A percentile compares a stretch with the other conserved stretches of the same genome.
These are phyloP conservation scores for Cygnus olor DNA, from an alignment of 2,797 vertebrate species.

Conservation along the genomic window DNA sequence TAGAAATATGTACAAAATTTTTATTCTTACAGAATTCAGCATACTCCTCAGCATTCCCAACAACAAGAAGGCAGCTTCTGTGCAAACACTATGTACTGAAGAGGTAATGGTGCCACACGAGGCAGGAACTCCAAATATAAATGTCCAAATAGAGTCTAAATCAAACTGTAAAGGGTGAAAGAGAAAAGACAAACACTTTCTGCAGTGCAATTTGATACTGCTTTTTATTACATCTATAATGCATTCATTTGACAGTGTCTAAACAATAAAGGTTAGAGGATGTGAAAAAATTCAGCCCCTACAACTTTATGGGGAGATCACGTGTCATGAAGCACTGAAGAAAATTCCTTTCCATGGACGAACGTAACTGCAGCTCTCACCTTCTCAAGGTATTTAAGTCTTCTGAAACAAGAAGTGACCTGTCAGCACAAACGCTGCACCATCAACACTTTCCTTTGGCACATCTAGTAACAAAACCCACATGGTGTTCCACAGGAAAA, in stretches of 20 bases:
- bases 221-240: not conserved
- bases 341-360: not conserved
- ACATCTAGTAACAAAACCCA: not conserved
- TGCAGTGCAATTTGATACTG: not conserved
- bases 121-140: slow-evolving; percentile 97
- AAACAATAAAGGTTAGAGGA: not conserved
- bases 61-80: slow-evolving; percentile 93
- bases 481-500: fast-evolving
- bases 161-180: slow-evolving; percentile 86
- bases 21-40: slow-evolving; percentile 92
- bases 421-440: not conserved
- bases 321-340: not conserved
- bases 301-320: not conserved
- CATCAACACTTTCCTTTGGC: not conserved
- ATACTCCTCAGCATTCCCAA: slow-evolving; percentile 98
- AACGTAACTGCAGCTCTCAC: not conserved
- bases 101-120: slow-evolving; percentile 91
- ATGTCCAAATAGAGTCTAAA: slow-evolving; percentile 97
- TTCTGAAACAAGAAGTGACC: not conserved
- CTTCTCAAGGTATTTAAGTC: not conserved
- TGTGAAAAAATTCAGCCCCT: not conserved
- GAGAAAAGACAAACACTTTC: not conserved
- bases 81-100: slow-evolving; percentile 93
- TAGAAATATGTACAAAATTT: fast-evolving
- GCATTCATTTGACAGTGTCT: not conserved